Conservation (phyloP, 2,113 vertebrate genomes). For the Cisticola juncidis region DNA sequence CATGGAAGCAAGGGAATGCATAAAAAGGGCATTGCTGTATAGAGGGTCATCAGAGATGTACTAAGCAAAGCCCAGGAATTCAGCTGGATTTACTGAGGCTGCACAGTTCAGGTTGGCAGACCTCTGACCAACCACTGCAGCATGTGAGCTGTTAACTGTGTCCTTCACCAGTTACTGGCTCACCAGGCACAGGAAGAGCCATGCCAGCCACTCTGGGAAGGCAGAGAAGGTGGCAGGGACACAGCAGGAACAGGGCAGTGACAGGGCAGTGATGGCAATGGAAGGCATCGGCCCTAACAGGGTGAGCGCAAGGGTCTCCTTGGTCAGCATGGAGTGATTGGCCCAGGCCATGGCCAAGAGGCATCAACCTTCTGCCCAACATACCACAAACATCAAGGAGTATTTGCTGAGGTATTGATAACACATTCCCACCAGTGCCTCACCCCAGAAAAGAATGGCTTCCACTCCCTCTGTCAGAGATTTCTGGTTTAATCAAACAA, state of each 20-base stretch:
- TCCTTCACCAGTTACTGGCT: not conserved
- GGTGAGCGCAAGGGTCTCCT: not conserved
- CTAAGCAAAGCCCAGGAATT: not conserved
- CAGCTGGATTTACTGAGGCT: not conserved
- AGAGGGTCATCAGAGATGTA: accelerated
- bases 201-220: not conserved
- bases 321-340: accelerated
- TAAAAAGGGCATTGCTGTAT: not conserved
- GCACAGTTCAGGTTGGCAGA: not conserved
- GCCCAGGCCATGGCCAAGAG: not conserved
- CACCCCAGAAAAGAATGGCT: not conserved
- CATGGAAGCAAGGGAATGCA: not conserved
- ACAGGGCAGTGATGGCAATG: accelerated
- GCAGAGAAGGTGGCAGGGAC: accelerated
- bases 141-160: not conserved
- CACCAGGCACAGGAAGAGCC: not conserved
- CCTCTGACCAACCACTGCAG: not conserved
- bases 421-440: accelerated
- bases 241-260: accelerated
- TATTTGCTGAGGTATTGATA: not conserved
- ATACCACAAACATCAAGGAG: accelerated
- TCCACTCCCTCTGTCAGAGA: not conserved
- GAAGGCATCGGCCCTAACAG: accelerated
- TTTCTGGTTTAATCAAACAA: not conserved
- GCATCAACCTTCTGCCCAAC: not conserved